These are phyloP conservation scores for Boloria euphrosyne DNA, from an alignment of 2,888 invertebrate genomes.

Conservation along the genomic window DNA sequence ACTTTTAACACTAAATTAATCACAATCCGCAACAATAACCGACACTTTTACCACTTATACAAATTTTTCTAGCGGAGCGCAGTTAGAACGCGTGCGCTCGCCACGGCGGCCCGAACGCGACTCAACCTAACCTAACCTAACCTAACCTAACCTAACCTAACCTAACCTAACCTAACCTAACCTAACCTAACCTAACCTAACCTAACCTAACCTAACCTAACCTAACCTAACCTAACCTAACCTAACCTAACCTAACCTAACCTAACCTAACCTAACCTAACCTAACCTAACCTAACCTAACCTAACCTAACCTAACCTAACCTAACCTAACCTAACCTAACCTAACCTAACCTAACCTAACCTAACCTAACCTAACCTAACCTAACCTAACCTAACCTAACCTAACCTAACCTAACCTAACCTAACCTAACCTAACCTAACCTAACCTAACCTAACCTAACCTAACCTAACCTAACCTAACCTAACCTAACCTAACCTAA, in stretches of 20 bases:
- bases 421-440: constrained; percentile 16
- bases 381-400: constrained; percentile 18
- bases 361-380: constrained; percentile 20
- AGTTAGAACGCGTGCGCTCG: no score
- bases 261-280: constrained; percentile 38
- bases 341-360: constrained; percentile 34
- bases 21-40: no score
- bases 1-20: no score
- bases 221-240: constrained; percentile 36
- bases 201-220: constrained; percentile 40
- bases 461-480: constrained; percentile 14
- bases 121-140: constrained; percentile 38
- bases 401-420: constrained; percentile 15
- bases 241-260: constrained; percentile 38
- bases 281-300: constrained; percentile 39
- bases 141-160: constrained; percentile 42
- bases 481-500: constrained; percentile 14
- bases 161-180: constrained; percentile 35
- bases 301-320: constrained; percentile 33
- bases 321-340: constrained; percentile 35
- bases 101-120: no score
- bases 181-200: constrained; percentile 40
- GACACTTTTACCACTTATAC: no score
- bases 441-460: constrained; percentile 14
- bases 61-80: no score